Percentiles rank a stretch among this genome's conserved stretches.
Conservation (phyloP, 2,797 vertebrate species). For the Loriculus beryllinus region DNA sequence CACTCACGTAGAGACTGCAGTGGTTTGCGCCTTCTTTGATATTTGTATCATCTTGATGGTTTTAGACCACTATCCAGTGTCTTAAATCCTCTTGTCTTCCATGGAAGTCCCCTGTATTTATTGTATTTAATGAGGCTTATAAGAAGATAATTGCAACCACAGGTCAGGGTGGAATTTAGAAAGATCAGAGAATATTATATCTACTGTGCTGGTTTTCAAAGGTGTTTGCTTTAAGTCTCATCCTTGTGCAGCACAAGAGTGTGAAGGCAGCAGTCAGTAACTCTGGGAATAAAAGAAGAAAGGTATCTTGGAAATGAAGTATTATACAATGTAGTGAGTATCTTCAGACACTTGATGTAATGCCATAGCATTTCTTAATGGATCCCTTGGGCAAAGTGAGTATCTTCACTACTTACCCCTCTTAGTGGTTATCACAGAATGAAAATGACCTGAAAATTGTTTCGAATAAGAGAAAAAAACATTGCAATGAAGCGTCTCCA, state of each 20-base stretch:
- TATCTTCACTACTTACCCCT: background rate
- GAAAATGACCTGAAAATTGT: background rate
- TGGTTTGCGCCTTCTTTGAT: background rate
- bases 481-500: background rate
- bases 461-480: background rate
- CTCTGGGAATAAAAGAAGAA: background rate
- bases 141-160: background rate
- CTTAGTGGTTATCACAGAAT: background rate
- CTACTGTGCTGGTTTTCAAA: background rate
- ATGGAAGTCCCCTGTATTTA: background rate
- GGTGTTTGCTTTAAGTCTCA: background rate
- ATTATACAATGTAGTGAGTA: background rate
- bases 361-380: background rate
- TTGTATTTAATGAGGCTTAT: background rate
- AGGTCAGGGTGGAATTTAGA: background rate
- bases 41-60: background rate
- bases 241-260: background rate
- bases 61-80: background rate
- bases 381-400: background rate
- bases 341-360: background rate
- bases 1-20: fast-evolving
- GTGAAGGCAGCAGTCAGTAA: background rate
- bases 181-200: background rate
- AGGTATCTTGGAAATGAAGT: background rate
- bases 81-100: background rate